phyloP scores from a whole-genome alignment of 2,888 invertebrate genomes.

The Caenorhabditis auriculariae region DNA sequence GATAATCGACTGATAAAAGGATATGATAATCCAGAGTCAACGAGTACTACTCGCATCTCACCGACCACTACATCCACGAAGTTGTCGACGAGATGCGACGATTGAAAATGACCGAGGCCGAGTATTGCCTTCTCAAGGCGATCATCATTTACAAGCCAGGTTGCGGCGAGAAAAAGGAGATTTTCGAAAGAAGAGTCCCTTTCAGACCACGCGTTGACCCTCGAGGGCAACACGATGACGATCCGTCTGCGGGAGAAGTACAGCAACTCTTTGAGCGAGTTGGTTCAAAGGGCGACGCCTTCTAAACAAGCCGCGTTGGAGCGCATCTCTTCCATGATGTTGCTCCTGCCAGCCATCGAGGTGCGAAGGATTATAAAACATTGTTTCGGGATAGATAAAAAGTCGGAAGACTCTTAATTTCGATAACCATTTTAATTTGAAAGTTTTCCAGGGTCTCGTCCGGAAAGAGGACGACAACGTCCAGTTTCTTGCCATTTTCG shows the following conservation, averaged over 20 bases:
- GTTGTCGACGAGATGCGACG: constrained; percentile 29
- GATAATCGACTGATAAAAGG: not conserved
- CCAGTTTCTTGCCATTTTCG: constrained; percentile 44
- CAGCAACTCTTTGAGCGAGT: constrained; percentile 8
- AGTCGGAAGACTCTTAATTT: not conserved
- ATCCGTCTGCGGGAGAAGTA: constrained; percentile 1
- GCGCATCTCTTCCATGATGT: constrained; percentile 6
- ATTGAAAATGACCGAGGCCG: constrained; percentile 37
- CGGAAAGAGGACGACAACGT: constrained; percentile 45
- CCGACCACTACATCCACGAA: constrained; percentile 24
- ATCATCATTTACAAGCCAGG: not conserved
- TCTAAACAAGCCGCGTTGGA: constrained; percentile 12
- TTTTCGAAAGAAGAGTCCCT: not conserved
- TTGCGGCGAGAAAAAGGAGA: not conserved
- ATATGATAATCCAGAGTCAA: constrained; percentile 25
- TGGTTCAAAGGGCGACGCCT: not conserved
- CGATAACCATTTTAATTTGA: not conserved
- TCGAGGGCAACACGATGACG: not conserved
- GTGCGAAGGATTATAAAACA: too few relatives aligned
- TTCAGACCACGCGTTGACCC: constrained; percentile 19
- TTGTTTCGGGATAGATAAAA: not conserved
- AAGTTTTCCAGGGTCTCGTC: constrained; percentile 34
- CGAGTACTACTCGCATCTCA: constrained; percentile 29
- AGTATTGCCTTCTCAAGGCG: constrained; percentile 17
- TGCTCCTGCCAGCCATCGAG: constrained; percentile 15